Conservation (phyloP, 2,888 invertebrate species). For the Schizotus pectinicornis region DNA sequence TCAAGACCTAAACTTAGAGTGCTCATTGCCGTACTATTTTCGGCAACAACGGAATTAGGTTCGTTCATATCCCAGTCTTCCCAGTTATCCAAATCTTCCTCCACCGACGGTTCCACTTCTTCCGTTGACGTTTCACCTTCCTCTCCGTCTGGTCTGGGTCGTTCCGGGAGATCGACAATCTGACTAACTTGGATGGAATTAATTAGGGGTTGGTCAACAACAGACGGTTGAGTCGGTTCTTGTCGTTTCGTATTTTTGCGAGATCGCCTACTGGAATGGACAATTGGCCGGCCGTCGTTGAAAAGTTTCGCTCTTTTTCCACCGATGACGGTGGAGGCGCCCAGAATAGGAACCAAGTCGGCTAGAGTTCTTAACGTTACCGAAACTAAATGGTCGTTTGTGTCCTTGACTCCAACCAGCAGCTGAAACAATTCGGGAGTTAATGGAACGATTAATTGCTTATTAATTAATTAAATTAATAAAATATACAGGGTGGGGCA, state of each 20-base stretch:
- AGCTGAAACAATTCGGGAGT: conserved; percentile 62
- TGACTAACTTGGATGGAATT: conserved; percentile 4
- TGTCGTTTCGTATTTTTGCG: conserved; percentile 28
- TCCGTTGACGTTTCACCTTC: conserved; percentile 67
- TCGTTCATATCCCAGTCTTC: conserved; percentile 76
- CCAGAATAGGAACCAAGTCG: conserved; percentile 83
- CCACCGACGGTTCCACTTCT: conserved; percentile 54
- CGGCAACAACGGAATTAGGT: conserved; percentile 15
- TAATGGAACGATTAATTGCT: conserved; percentile 11
- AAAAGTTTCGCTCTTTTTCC: conserved; percentile 82
- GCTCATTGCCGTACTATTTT: background rate
- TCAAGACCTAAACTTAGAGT: background rate
- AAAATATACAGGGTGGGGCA: no score
- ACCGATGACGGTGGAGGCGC: conserved; percentile 85
- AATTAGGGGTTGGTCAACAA: background rate
- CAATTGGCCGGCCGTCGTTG: conserved; percentile 81
- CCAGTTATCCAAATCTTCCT: conserved; percentile 76
- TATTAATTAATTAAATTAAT: conserved; percentile 1
- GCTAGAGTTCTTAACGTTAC: conserved; percentile 82
- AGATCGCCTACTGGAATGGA: conserved; percentile 32
- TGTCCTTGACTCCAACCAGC: conserved; percentile 85
- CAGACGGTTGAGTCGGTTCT: conserved; percentile 10
- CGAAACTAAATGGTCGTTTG: conserved; percentile 81
- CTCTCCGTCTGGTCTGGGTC: conserved; percentile 84
- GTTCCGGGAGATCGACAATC: conserved; percentile 66